Base-by-base conservation (phyloP, 30 jellyfish, hydroid and myxozoan species). In the Cassiopea andromeda region DNA sequence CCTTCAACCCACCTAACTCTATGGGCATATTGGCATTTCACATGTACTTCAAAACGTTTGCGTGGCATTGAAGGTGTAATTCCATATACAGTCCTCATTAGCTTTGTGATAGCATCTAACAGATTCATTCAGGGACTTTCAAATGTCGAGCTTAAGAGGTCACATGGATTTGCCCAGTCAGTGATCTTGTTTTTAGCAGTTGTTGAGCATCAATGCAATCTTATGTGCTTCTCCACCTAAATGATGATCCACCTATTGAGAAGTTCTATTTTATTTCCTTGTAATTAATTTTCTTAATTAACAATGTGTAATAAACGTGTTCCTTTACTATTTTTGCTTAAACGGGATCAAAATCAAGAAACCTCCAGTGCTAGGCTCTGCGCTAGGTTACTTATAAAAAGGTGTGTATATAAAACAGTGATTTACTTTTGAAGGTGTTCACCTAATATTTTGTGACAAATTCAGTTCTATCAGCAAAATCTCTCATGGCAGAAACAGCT, bases 151-250 rank as follows among this genome's bases (percentile, higher is more conserved):
- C 88, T 85, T 82, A 43, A 75, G 7, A 4, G 88, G 93, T 57
- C 90, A 59, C 48, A 17, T 74, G 75, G 83, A 10, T 44, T 27
- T 38, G 50, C 58, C 89, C 61, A 87, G 77, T 12, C 81, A 1
- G 18, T 85, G 49, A 12, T 75, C 80, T 5, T 16, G 59, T 6
- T 46, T 50, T 43, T 73, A 82, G 47, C 82, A 69, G 43, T 85
- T 66, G 71, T 85, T 90, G 68, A 85, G 82, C 88, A 73, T 73
- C 46, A 85, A 59, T 48, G 93, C 88, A 2, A 61, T 78, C 59
- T 85, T 73, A 46, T 85, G 93, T 9, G 87, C 88, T 85, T 85
- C 93, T 19, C 93, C 60, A 48, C 43, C 8, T 7, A 84, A 54
- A 71, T 84, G 92, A 18, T 87, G 78, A 72, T 84, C 92, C 64